These are phyloP conservation scores for Campylomormyrus numenius DNA, from an alignment of 2,113 vertebrate species.

Conservation along the genomic window DNA sequence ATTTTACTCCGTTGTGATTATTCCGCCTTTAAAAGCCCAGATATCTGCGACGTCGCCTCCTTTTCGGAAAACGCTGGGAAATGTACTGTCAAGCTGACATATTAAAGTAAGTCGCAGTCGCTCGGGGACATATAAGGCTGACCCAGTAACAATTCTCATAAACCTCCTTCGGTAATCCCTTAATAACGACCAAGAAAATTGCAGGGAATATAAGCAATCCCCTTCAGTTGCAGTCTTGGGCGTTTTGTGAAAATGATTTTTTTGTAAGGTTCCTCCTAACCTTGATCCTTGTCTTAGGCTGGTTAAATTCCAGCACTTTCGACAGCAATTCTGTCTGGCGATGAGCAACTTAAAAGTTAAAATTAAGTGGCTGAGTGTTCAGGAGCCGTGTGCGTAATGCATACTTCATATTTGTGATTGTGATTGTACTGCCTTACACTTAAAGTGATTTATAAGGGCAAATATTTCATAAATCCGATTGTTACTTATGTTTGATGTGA, in stretches of 20 bases:
- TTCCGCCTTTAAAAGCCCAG: not conserved
- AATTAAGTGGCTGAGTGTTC: not conserved
- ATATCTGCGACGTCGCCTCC: not conserved
- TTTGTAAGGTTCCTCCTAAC: not conserved
- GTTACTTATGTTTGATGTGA: not conserved
- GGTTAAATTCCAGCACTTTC: not conserved
- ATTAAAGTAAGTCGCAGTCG: not conserved
- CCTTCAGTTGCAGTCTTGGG: not conserved
- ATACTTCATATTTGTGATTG: not conserved
- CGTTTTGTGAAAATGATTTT: not conserved
- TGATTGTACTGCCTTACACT: not conserved
- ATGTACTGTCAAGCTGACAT: not conserved
- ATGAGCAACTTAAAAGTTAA: not conserved
- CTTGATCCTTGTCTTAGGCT: not conserved
- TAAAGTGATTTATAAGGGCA: not conserved
- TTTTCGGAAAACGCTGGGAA: not conserved
- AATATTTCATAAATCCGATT: not conserved
- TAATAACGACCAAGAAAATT: slow-evolving; percentile 1
- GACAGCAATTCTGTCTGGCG: not conserved
- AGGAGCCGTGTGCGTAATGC: not conserved
- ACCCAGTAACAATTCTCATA: slow-evolving; percentile 1
- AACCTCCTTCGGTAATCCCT: not conserved
- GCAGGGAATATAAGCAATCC: not conserved
- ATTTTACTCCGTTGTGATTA: not conserved
- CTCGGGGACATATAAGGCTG: not conserved